Evolutionary conservation across 2,888 invertebrate genomes (phyloP), one percentile per base, ranked within the genome.

Genomic region (Torymus auratus): DNA sequence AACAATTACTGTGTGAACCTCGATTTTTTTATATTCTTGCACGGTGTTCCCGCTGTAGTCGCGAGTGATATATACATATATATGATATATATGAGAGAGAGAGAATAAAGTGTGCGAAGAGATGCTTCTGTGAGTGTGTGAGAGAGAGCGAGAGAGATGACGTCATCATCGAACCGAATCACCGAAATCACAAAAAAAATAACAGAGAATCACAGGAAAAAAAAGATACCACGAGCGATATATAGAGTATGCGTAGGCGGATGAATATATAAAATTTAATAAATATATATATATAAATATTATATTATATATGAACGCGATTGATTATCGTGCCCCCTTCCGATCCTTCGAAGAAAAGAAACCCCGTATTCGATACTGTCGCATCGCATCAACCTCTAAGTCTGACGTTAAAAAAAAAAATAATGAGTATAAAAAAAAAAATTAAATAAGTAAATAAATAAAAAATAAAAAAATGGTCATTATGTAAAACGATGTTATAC

Each of bases 401-500:
- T 81, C 75, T 76, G 79, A 82, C 73, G 81, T 81, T 73, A 83
- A 83, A 61, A 69, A 76, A n/a, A 70, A 20, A 71, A 81, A 75
- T 60, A 78, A 77, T 79, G 64, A 78, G 74, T 69, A 67, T 68
- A 76, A 67, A 79, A 71, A 81, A 72, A 41, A 78, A 69, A 69
- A 68, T 41, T 55, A 68, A 71, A 80, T 58, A 50, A 56, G 60
- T 23, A 52, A 55, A 62, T 53, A 17, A 17, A 67, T 58, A 62
- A 68, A 65, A 74, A 69, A 23, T 11, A 28, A 71, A 50, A 73
- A 68, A 68, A 74, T 67, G 58, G 74, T 77, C 77, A 80, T 73
- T 77, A 72, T 82, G 82, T 82, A 75, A 81, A 75, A 82, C 74
- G 80, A 82, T 81, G 82, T 82, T 82, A 82, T 68, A 75, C 82